Evolutionary conservation across 2,888 invertebrate genomes (phyloP), one percentile per base, ranked within the genome.

Genomic region (Drosophila tanythrix): DNA sequence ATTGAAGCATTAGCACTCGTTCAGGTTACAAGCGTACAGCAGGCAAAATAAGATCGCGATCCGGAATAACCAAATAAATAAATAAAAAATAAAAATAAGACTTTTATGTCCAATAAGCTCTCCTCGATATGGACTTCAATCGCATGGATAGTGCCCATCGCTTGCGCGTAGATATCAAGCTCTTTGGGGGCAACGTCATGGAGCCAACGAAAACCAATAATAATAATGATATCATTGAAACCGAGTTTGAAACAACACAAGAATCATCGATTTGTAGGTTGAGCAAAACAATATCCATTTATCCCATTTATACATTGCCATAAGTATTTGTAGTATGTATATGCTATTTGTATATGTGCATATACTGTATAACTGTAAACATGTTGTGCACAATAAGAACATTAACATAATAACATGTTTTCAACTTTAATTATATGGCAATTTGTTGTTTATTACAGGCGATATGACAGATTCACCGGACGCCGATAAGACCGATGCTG

Each of bases 111-210:
- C 46, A 46, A 15, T 46, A 25, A 46, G 46, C 46, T 46, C 15
- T 46, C 2, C 46, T 7, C 15, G 21, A 48, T 50, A 90, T 90
- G 90, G 83, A 90, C 79, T 90, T 90, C 35, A 87, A 91, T 84
- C 87, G 88, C 53, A 81, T 82, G 80, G 87, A 90, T 35, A 90
- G 81, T 35, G 72, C 80, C 31, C 82, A 84, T 57, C 85, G 90
- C 31, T 56, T 89, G 13, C 57, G 69, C 27, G 80, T 79, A 21
- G 90, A 91, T 62, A 63, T 70, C 2, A 76, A 77, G 43, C 79
- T 89, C 6, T 89, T 83, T 64, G 89, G 88, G 3, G 60, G 57
- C 27, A 53, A 62, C 55, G 48, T 81, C 38, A 67, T 73, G 66
- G 65, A 79, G 13, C 25, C 46, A 15, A 21, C 27, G 10, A 38